Evolutionary conservation across 1,140 invertebrate species (phyloP), one percentile per base, ranked within the genome.

Genomic region (Lasioglossum baleicum): DNA sequence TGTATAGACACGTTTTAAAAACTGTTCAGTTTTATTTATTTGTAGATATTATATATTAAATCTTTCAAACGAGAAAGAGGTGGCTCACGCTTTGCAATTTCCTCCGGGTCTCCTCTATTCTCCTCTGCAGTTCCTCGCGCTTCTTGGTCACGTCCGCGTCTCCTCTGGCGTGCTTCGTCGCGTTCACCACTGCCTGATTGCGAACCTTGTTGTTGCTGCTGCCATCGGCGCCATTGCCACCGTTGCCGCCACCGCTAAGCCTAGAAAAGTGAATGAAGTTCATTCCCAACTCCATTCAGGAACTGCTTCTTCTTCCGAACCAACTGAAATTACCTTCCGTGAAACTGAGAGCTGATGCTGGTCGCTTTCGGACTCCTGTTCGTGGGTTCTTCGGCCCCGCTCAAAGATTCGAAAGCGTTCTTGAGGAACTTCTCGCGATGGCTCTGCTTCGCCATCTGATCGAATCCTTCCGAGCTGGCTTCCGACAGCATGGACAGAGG

Each of bases 81-180:
- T 26, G 81, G 95, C 95, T 95, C 92, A 98, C 97, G 92, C 95
- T 98, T 94, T 98, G 97, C 66, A 98, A 92, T 93, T 98, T 97
- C 87, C 96, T 95, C 90, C 96, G 95, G 0, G 97, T 98, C 93
- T 98, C 97, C 89, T 97, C 95, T 90, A 98, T 97, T 88, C 97
- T 94, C 89, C 97, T 95, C 83, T 96, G 95, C 65, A 98, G 92
- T 90, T 98, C 97, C 91, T 98, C 96, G 63, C 97, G 94, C 86
- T 96, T 96, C 75, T 95, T 96, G 7, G 95, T 94, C 2, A 96
- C 95, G 80, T 96, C 95, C 1, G 94, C 91, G 89, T 96, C 95
- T 48, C 90, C 91, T 85, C 94, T 93, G 0, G 93, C 90, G 84
- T 94, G 93, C 82, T 94, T 95, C 0, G 94, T 92, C n/a, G 94